phyloP scores from a whole-genome alignment of 1,140 invertebrate genomes.

The Hylyphantes graminicola region DNA sequence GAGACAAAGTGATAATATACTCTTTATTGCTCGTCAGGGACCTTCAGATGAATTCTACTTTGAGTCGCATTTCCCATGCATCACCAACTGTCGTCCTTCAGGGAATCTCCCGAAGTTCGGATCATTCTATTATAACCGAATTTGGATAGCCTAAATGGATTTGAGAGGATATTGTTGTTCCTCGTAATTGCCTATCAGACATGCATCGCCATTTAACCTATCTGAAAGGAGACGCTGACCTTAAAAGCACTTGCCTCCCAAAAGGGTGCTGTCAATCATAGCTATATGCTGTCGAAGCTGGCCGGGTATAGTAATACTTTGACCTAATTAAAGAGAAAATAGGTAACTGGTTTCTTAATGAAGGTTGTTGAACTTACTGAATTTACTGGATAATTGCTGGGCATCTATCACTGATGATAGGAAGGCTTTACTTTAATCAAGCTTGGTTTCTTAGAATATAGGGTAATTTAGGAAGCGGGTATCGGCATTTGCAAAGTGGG shows the following conservation, averaged over 20 bases:
- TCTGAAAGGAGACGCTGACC: constrained; percentile 31
- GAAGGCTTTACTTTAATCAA: constrained; percentile 34
- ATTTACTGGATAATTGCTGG: constrained; percentile 41
- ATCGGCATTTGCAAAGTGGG: not conserved
- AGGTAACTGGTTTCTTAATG: constrained; percentile 51
- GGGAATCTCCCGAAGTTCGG: not conserved
- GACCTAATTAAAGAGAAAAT: constrained; percentile 41
- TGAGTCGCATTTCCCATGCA: constrained; percentile 1
- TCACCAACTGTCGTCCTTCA: constrained; percentile 8
- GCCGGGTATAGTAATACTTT: constrained; percentile 29
- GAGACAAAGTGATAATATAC: too few relatives aligned
- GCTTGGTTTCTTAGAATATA: constrained; percentile 27
- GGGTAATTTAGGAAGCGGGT: not conserved
- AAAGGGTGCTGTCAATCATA: constrained; percentile 38
- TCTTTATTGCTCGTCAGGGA: too few relatives aligned
- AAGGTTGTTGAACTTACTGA: too few relatives aligned
- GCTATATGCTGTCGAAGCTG: constrained; percentile 28
- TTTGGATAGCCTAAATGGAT: constrained; percentile 25
- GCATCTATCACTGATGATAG: constrained; percentile 35
- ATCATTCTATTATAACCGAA: not conserved
- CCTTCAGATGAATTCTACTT: too few relatives aligned
- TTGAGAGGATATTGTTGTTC: constrained; percentile 46
- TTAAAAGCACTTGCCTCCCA: constrained; percentile 31
- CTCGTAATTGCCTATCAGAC: constrained; percentile 34
- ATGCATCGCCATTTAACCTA: constrained; percentile 31